Evolutionary conservation across 2,113 vertebrate species (phyloP).

Genomic region (Phyllostomus hastatus): DNA sequence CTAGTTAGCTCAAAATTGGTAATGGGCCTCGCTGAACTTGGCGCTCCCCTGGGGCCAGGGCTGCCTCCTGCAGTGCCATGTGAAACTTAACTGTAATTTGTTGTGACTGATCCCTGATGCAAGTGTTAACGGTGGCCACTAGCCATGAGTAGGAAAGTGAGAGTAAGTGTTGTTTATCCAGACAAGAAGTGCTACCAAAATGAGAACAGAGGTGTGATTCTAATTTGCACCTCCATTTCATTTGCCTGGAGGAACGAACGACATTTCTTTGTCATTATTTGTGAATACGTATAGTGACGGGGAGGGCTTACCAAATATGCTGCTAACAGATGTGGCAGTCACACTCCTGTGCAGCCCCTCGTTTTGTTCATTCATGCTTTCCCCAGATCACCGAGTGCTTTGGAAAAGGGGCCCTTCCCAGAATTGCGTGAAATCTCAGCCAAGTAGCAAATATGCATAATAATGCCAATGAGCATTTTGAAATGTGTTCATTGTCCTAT

Average conservation of each 20-base stretch:
- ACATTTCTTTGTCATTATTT: constrained; percentile 66
- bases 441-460: background rate
- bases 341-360: background rate
- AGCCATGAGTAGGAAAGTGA: constrained; percentile 62
- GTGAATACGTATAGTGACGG: constrained; percentile 67
- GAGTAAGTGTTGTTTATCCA: constrained; percentile 76
- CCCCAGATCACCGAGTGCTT: background rate
- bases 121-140: constrained; percentile 73
- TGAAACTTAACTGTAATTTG: constrained; percentile 59
- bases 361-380: constrained; percentile 41
- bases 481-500: background rate
- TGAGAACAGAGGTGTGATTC: constrained; percentile 77
- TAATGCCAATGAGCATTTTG: background rate
- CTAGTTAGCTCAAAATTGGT: constrained; percentile 45
- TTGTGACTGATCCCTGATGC: constrained; percentile 72
- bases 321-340: constrained; percentile 65
- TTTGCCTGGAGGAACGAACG: constrained; percentile 69
- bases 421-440: background rate
- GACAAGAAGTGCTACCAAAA: constrained; percentile 76
- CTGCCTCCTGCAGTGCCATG: background rate
- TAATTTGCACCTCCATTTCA: constrained; percentile 80
- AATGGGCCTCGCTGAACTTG: background rate
- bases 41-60: background rate
- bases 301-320: constrained; percentile 49
- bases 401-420: background rate